Base-by-base conservation (phyloP, 2,113 vertebrate genomes). In the Pterocles orientalis region DNA sequence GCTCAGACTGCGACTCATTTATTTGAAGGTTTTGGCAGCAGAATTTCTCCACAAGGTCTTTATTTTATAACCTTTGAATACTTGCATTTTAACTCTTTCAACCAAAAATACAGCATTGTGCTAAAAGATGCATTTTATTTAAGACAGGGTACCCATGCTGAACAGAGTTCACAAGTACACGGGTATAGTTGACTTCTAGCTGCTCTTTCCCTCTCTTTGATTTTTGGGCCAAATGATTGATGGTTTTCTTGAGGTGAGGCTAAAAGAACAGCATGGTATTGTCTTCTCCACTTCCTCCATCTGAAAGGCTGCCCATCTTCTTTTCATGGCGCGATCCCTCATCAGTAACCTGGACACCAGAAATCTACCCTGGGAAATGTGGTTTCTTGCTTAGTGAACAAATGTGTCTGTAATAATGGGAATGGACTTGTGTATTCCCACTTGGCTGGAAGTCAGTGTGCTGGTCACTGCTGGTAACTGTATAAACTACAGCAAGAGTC, bases 21-120 rank as follows among this genome's bases (percentile, higher is more conserved):
- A 85, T 91, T 80, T 92, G 90, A 95, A 88, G 83, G 85, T 91
- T 95, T 97, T 97, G 95, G 82, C 95, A 93, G 91, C 50, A 54
- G 77, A 79, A 1, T 50, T 87, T 94, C 91, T 88, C 65, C 76
- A 36, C 66, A 11, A 68, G 79, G 76, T 39, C 88, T 92, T 85
- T 92, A 56, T 95, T 95, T 94, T 93, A 83, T 75, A 96, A 65
- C 77, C 66, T 75, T 76, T 78, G 87, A 86, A 66, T 88, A 36
- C 64, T 94, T 94, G 80, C 51, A 64, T 90, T 96, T 97, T 97
- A 97, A 96, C 92, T 83, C 95, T 82, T 97, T 86, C 64, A 70
- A 26, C 43, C 56, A 36, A 16, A 93, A 34, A 29, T 4, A 2
- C 4, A 14, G 18, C 3, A 0, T 26, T 50, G 28, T 72, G 70